Conservation (phyloP, 2,113 vertebrate species). For the Microtus montanus region DNA sequence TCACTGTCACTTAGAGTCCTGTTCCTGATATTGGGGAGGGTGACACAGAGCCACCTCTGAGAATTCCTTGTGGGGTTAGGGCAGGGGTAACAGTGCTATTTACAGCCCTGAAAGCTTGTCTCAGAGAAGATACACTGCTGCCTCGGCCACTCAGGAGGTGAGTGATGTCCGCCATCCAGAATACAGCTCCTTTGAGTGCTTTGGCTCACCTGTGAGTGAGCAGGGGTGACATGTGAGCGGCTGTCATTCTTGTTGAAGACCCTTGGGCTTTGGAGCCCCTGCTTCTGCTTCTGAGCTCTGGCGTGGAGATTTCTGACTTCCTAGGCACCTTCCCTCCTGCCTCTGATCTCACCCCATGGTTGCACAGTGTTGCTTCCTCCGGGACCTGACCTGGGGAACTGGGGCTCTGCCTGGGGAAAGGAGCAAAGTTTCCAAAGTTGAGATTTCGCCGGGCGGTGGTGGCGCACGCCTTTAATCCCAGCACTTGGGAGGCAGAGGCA, state of each 20-base stretch:
- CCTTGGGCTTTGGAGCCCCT: not conserved
- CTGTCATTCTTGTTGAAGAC: not conserved
- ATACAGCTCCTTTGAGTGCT: not conserved
- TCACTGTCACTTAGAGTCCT: not conserved
- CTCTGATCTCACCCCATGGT: not conserved
- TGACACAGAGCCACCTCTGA: not conserved
- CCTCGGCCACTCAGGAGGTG: not conserved
- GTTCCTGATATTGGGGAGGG: not conserved
- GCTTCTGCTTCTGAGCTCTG: not conserved
- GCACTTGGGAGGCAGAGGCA: too few species aligned
- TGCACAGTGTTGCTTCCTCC: not conserved
- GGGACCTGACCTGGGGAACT: not conserved
- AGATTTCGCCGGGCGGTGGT: not conserved
- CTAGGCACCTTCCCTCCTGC: not conserved
- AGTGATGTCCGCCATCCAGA: not conserved
- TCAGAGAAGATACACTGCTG: not conserved
- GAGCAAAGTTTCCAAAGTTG: not conserved
- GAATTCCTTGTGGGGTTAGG: constrained; percentile 16
- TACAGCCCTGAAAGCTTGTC: not conserved
- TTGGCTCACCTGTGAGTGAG: not conserved
- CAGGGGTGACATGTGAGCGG: not conserved
- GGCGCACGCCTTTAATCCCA: too few species aligned
- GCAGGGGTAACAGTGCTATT: not conserved
- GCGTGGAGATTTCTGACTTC: not conserved
- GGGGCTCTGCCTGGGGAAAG: not conserved